These are phyloP conservation scores for Blastobasis lacticolella DNA, from an alignment of 2,888 invertebrate species.

Conservation along the genomic window DNA sequence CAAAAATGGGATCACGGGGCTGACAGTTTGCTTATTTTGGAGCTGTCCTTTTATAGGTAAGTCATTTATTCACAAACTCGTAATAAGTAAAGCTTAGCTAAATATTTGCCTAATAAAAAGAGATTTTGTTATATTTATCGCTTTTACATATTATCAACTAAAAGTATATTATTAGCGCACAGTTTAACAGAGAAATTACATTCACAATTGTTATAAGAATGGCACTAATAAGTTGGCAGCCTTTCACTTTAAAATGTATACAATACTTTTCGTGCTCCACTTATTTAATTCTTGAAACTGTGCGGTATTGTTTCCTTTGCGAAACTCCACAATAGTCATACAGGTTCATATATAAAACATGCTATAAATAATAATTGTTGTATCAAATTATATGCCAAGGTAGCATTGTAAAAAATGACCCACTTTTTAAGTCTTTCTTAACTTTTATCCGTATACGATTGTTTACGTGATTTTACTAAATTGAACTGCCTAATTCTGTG, in stretches of 20 bases:
- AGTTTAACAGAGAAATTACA: no score
- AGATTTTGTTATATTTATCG: no score
- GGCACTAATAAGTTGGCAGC: constrained; percentile 32
- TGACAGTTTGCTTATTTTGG: constrained; percentile 38
- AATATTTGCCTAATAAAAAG: constrained; percentile 25
- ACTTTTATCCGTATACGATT: not conserved
- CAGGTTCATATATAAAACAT: no score
- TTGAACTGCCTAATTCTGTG: no score
- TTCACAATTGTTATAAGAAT: no score
- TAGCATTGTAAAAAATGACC: constrained; percentile 4
- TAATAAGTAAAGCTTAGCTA: not conserved
- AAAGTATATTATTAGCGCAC: no score
- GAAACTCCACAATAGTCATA: not conserved
- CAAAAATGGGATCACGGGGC: constrained; percentile 53
- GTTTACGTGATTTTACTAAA: no score
- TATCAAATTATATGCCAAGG: no score
- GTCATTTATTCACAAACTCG: constrained; percentile 27
- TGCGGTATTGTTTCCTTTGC: constrained; percentile 9
- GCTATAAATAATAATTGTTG: no score
- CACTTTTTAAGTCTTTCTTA: constrained; percentile 6
- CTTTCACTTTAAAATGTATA: constrained; percentile 68
- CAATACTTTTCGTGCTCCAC: constrained; percentile 69
- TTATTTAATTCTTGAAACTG: constrained; percentile 38
- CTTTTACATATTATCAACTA: no score
- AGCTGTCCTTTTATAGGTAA: constrained; percentile 49